Evolutionary conservation across 2,888 invertebrate genomes (phyloP).

Genomic region (Stramonita haemastoma): DNA sequence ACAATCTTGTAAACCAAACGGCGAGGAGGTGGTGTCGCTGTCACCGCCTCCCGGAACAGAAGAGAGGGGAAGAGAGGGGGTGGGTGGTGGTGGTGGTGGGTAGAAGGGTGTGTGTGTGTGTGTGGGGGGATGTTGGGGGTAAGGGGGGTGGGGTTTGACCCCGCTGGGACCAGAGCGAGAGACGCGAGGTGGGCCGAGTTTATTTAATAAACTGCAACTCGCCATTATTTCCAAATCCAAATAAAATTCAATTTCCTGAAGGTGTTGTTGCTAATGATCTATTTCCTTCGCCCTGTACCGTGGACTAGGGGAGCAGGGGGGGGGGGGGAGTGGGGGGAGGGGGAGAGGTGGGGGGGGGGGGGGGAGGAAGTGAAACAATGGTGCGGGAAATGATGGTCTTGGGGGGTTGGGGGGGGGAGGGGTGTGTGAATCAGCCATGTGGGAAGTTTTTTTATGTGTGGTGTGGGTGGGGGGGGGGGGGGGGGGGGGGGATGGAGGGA

Average conservation of each 20-base stretch:
- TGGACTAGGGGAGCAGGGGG: not conserved
- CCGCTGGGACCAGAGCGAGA: not conserved
- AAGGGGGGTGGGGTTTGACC: not conserved
- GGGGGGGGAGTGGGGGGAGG: not conserved
- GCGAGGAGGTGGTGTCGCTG: constrained; percentile 22
- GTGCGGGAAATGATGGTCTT: not conserved
- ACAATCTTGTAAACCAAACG: constrained; percentile 41
- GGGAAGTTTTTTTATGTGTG: not conserved
- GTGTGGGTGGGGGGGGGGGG: not conserved
- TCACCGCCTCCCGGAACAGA: not conserved
- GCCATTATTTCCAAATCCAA: constrained; percentile 52
- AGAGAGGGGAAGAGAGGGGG: not conserved
- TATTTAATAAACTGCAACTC: constrained; percentile 50
- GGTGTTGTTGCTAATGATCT: constrained; percentile 51
- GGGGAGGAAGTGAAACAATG: not conserved
- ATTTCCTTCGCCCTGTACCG: constrained; percentile 38
- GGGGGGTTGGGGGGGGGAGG: not conserved
- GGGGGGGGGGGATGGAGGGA: too few species aligned
- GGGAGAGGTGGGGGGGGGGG: not conserved
- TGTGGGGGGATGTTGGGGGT: not conserved
- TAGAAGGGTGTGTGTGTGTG: not conserved
- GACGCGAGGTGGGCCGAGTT: constrained; percentile 38
- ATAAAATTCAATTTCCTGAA: constrained; percentile 52
- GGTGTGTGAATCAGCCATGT: not conserved
- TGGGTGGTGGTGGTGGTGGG: not conserved